Conservation (phyloP, 2,113 vertebrate genomes). For the Mormyrus lacerda region DNA sequence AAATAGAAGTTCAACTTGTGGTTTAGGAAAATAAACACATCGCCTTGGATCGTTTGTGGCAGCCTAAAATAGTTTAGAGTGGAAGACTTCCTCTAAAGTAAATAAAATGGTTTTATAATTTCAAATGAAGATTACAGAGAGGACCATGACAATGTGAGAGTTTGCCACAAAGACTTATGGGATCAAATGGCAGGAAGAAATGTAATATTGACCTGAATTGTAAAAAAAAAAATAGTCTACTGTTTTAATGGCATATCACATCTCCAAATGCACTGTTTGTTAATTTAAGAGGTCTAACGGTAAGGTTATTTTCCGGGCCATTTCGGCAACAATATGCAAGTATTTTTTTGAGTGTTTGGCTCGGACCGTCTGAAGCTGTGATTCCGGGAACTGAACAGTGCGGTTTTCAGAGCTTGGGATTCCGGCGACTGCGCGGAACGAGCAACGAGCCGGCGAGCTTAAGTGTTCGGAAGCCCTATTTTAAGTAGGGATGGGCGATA, state of each 20-base stretch:
- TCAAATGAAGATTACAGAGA: neutral
- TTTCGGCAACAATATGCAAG: neutral
- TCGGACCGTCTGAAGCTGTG: neutral
- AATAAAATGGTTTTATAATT: neutral
- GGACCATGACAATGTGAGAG: neutral
- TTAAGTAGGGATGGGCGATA: too few species aligned
- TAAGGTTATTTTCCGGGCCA: neutral
- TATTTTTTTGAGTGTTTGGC: neutral
- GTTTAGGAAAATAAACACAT: neutral
- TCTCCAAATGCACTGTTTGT: neutral
- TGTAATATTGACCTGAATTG: neutral
- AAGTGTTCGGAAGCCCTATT: neutral
- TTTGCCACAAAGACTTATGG: neutral
- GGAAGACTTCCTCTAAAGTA: slow-evolving; percentile 1
- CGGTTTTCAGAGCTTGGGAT: neutral
- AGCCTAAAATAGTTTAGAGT: neutral
- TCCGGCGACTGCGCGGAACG: neutral
- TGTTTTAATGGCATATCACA: neutral
- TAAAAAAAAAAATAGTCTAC: neutral
- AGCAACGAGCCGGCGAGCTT: neutral
- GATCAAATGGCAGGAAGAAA: neutral
- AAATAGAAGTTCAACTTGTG: neutral
- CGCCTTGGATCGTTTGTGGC: neutral
- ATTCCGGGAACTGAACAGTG: neutral
- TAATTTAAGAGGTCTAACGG: neutral